A percentile compares a stretch with the other conserved stretches of the same genome.
phyloP scores from a whole-genome alignment of 2,113 vertebrate genomes.

The Elaphurus davidianus region DNA sequence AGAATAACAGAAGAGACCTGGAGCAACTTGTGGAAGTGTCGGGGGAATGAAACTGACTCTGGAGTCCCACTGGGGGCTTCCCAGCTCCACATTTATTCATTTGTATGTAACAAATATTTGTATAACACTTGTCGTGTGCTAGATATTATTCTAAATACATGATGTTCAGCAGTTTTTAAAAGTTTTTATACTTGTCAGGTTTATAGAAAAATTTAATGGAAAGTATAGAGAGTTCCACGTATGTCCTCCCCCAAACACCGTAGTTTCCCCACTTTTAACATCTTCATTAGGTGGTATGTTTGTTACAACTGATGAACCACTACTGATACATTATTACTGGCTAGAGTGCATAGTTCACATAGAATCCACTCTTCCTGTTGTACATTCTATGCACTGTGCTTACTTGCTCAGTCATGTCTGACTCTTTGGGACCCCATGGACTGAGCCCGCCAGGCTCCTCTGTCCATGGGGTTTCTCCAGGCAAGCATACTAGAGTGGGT shows the following conservation, averaged over 20 bases:
- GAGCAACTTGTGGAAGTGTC: neutral
- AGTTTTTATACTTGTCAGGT: neutral
- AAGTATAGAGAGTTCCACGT: neutral
- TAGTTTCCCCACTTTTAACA: neutral
- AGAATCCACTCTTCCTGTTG: neutral
- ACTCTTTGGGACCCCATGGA: neutral
- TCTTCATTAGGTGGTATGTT: neutral
- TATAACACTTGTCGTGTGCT: neutral
- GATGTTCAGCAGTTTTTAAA: neutral
- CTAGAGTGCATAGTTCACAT: neutral
- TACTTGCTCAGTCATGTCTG: neutral
- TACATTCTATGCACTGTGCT: neutral
- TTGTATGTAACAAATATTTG: neutral
- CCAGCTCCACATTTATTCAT: neutral
- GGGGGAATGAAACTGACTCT: neutral
- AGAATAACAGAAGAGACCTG: neutral
- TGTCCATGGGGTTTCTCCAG: neutral
- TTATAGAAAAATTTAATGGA: neutral
- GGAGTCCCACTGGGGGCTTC: neutral
- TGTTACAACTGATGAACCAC: neutral
- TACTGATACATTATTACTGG: neutral
- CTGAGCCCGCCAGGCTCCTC: neutral
- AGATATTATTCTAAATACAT: neutral
- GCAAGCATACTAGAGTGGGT: neutral
- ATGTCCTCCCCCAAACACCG: too few species aligned